These are phyloP conservation scores for Euthynnus affinis DNA, from an alignment of 2,797 vertebrate species.

Conservation along the genomic window DNA sequence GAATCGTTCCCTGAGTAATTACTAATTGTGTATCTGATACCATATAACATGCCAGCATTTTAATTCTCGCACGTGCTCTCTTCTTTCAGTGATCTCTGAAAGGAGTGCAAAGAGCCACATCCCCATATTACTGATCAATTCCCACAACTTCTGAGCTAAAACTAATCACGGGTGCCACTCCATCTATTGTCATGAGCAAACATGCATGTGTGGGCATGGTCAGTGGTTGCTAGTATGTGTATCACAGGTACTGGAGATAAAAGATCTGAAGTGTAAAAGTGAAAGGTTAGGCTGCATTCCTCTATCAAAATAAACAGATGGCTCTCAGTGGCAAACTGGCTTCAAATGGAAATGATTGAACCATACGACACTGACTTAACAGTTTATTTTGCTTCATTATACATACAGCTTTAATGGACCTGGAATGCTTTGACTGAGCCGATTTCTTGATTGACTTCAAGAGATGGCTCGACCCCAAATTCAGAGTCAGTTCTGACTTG, in stretches of 20 bases:
- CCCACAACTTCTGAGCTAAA: background rate
- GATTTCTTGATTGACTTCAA: too few species aligned
- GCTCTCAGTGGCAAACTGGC: background rate
- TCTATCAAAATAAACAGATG: background rate
- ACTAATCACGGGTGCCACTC: background rate
- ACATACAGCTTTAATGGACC: too few species aligned
- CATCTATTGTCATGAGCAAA: constrained; percentile 12
- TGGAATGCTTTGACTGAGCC: too few species aligned
- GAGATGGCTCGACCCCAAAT: too few species aligned
- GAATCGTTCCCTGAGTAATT: background rate
- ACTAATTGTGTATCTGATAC: constrained; percentile 8
- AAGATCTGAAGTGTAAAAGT: background rate
- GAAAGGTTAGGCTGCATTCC: background rate
- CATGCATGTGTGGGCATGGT: constrained; percentile 16
- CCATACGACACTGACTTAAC: too few species aligned
- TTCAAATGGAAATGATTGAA: too few species aligned
- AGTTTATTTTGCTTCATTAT: background rate
- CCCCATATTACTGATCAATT: constrained; percentile 13
- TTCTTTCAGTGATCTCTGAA: background rate
- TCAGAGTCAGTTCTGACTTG: too few species aligned
- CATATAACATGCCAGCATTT: background rate
- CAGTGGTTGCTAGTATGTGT: background rate
- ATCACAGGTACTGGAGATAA: background rate
- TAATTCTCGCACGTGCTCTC: constrained; percentile 31
- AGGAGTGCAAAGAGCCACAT: background rate